Percentiles rank a stretch among this genome's conserved stretches.
phyloP scores from a whole-genome alignment of 2,888 invertebrate genomes.

The Mylabris sibirica region DNA sequence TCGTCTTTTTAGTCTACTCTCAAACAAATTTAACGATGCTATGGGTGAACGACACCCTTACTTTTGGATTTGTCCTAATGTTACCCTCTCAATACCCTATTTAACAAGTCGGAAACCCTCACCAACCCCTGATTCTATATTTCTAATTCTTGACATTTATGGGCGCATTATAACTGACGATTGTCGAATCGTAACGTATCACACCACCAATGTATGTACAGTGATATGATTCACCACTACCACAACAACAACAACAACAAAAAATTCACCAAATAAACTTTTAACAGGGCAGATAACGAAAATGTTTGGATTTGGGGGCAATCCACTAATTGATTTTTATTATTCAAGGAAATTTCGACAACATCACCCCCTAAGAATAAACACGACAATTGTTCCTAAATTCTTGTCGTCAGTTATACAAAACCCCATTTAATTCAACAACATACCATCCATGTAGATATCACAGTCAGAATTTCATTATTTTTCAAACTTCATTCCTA shows the following conservation, averaged over 20 bases:
- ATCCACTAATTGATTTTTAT: not conserved
- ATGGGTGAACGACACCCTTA: conserved; percentile 3
- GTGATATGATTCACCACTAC: conserved; percentile 30
- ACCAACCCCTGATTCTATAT: conserved; percentile 46
- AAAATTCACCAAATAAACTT: not conserved
- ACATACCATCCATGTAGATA: not conserved
- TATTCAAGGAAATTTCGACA: not conserved
- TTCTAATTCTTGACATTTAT: conserved; percentile 55
- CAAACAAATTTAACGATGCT: not conserved
- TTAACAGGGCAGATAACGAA: not conserved
- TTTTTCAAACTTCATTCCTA: not conserved
- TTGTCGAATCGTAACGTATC: conserved; percentile 28
- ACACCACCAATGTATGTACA: conserved; percentile 19
- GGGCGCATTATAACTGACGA: conserved; percentile 45
- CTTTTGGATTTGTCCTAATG: conserved; percentile 16
- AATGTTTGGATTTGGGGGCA: not conserved
- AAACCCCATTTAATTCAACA: not conserved
- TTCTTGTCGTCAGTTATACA: not conserved
- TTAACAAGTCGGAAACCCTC: conserved; percentile 44
- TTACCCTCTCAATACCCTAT: conserved; percentile 41
- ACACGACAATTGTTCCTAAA: not conserved
- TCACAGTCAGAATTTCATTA: conserved; percentile 1
- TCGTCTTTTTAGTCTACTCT: not conserved
- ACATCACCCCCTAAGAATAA: not conserved
- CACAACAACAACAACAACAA: not conserved